Evolutionary conservation across 1,140 invertebrate genomes (phyloP), one percentile per base, ranked within the genome.

Genomic region (Heliconius congener): DNA sequence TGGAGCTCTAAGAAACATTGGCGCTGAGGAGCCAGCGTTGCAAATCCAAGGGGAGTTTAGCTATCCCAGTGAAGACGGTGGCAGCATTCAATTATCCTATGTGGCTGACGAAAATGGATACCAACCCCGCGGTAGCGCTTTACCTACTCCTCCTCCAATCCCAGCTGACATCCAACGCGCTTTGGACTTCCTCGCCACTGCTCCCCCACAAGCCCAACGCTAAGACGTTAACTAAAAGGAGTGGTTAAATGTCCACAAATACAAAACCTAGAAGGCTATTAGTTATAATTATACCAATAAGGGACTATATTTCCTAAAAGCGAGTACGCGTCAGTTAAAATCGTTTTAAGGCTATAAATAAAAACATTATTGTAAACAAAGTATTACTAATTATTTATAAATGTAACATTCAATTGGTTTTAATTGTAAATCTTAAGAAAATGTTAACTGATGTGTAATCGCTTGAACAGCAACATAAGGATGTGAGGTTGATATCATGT

Each of bases 71-170:
- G 95, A 96, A 23, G 96, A 97, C 52, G 92, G 91, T 8, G 70
- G 80, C 57, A 83, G 83, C 73, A 96, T 97, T 78, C 95, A 95
- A 79, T 95, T 97, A 60, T 95, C 95, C n/a, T 97, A 97, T 93
- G 91, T 95, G 37, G 96, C 96, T 42, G 93, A 95, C 77, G 95
- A 95, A 84, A 92, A 95, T 70, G 96, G 95, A 77, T 96, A 95
- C 92, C 95, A 95, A 76, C 95, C 96, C 27, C 91, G 95, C 84
- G 96, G 96, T 50, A 95, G 94, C 57, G 95, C 96, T 88, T 87
- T 96, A 8, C 96, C 96, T 23, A 96, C 96, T 42, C 96, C 96
- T 37, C 96, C 96, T 2, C 96, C 96, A 42, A 95, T 96, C 79
- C 96, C 96, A 27, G 96, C 95, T 80, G 96, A 95, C 9, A 97